Evolutionary conservation across 2,113 vertebrate genomes (phyloP).

Genomic region (Chitala chitala): DNA sequence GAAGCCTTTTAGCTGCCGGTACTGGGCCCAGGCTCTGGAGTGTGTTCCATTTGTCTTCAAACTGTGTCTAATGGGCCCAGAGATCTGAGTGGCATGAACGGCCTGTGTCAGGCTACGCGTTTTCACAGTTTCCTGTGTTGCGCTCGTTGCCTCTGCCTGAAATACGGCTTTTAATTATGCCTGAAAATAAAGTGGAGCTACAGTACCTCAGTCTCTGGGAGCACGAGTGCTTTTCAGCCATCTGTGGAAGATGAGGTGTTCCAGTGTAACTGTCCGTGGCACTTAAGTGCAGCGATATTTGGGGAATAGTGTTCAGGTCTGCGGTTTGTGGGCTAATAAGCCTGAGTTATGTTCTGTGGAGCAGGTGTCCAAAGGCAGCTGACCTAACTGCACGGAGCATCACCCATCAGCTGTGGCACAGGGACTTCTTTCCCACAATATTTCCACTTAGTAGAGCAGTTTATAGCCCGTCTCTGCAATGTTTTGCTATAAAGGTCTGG

Average conservation of each 20-base stretch:
- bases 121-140: background rate
- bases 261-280: background rate
- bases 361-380: too few relatives aligned
- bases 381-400: too few relatives aligned
- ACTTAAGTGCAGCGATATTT: background rate
- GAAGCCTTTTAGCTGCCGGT: background rate
- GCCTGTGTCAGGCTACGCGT: background rate
- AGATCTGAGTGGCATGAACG: conserved; percentile 9
- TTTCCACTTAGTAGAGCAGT: too few relatives aligned
- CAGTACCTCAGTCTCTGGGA: background rate
- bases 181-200: background rate
- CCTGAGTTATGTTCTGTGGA: too few relatives aligned
- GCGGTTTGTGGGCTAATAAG: too few relatives aligned
- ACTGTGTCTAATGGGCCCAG: conserved; percentile 19
- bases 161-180: conserved; percentile 13
- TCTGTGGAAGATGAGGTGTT: too few relatives aligned
- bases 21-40: background rate
- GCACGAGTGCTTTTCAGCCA: background rate
- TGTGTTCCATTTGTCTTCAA: conserved; percentile 19
- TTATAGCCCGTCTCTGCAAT: too few relatives aligned
- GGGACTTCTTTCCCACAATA: too few relatives aligned
- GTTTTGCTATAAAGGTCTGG: too few relatives aligned
- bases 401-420: too few relatives aligned
- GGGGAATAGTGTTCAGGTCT: too few relatives aligned
- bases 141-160: background rate